Conservation (phyloP, 2,888 invertebrate genomes). For the Zootermopsis nevadensis region DNA sequence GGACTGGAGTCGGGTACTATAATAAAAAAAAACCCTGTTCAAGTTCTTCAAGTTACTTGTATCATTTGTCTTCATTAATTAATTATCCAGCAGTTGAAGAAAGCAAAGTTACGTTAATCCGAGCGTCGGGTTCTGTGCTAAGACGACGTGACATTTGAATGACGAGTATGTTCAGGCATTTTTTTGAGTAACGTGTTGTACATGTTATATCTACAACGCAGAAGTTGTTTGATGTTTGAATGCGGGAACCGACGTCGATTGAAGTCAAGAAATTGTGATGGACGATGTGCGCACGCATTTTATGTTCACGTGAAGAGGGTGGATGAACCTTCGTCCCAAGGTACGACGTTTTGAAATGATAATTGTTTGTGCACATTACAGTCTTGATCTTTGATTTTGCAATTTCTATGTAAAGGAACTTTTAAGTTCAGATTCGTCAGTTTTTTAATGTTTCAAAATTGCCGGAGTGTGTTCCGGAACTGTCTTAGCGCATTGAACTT, state of each 20-base stretch:
- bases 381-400: neutral
- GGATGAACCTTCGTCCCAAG: neutral
- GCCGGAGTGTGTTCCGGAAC: neutral
- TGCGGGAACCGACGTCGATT: neutral
- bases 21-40: too few relatives aligned
- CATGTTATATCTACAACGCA: neutral
- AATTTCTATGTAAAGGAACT: neutral
- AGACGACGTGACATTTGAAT: neutral
- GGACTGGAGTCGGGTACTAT: too few relatives aligned
- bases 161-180: neutral
- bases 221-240: neutral
- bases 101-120: neutral
- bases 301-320: neutral
- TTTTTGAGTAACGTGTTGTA: neutral
- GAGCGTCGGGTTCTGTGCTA: neutral
- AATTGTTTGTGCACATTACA: neutral
- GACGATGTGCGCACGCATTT: neutral
- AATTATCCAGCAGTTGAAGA: neutral
- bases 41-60: neutral
- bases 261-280: neutral
- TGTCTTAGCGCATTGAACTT: neutral
- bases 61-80: neutral
- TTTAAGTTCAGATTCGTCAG: neutral
- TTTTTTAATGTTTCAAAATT: neutral
- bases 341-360: neutral